Conservation (phyloP, 2,113 vertebrate genomes). For the Paratilapia polleni region DNA sequence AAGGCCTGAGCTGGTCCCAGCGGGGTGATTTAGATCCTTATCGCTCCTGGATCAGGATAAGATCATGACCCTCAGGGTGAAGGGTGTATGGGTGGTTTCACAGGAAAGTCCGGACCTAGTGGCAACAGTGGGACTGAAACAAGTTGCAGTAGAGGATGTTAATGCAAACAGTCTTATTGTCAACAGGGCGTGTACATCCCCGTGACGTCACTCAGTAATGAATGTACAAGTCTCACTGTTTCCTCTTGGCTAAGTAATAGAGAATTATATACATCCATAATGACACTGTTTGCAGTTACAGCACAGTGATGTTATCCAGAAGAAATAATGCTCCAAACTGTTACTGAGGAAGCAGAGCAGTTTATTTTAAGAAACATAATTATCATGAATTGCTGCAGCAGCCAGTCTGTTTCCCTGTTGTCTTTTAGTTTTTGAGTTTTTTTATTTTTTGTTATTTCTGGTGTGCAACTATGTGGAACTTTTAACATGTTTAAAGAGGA, state of each 20-base stretch:
- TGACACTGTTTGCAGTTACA: slow-evolving; percentile 28
- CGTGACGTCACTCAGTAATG: neutral
- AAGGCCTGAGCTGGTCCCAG: slow-evolving; percentile 44
- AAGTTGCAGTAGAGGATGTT: neutral
- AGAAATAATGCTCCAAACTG: neutral
- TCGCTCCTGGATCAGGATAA: slow-evolving; percentile 46
- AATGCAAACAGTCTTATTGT: slow-evolving; percentile 4
- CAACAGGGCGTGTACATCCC: neutral
- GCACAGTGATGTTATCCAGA: slow-evolving; percentile 25
- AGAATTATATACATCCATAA: slow-evolving; percentile 14
- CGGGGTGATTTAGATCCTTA: slow-evolving; percentile 57
- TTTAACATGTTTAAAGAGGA: neutral
- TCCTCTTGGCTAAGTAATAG: neutral
- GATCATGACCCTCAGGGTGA: slow-evolving; percentile 12
- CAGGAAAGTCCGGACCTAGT: slow-evolving; percentile 36
- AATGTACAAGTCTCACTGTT: neutral
- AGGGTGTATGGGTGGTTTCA: slow-evolving; percentile 31
- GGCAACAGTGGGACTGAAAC: slow-evolving; percentile 12
- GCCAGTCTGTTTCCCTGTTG: neutral
- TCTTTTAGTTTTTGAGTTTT: neutral
- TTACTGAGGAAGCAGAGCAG: neutral
- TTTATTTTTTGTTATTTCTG: neutral
- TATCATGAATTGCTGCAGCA: neutral
- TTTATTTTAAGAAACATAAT: slow-evolving; percentile 12
- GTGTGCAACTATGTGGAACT: neutral